A percentile compares a stretch with the other conserved stretches of the same genome.
Conservation (phyloP, 2,888 invertebrate species). For the Coenonympha arcania region DNA sequence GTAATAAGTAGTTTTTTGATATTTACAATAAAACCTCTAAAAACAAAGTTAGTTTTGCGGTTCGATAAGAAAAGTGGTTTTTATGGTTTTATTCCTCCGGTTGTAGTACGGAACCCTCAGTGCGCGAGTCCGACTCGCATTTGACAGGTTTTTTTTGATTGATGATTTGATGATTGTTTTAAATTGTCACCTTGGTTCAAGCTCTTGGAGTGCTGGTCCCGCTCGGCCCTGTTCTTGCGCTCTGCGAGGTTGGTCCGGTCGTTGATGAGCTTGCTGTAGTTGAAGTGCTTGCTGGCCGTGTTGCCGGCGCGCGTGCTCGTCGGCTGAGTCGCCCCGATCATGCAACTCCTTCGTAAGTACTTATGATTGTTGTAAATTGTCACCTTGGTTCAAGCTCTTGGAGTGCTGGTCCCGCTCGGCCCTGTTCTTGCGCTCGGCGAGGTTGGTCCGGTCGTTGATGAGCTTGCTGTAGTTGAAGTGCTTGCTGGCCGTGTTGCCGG, state of each 20-base stretch:
- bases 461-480: slow-evolving; percentile 79
- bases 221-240: slow-evolving; percentile 39
- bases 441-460: too few species aligned
- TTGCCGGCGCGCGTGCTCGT: too few species aligned
- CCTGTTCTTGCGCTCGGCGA: slow-evolving; percentile 34
- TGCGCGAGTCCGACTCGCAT: too few species aligned
- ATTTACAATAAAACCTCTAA: too few species aligned
- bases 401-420: slow-evolving; percentile 50
- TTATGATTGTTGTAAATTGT: background rate
- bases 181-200: slow-evolving; percentile 48
- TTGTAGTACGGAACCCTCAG: too few species aligned
- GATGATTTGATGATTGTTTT: too few species aligned
- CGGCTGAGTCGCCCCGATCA: slow-evolving; percentile 64
- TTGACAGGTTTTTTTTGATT: too few species aligned
- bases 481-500: too few species aligned
- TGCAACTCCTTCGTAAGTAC: slow-evolving; percentile 24
- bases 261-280: slow-evolving; percentile 74
- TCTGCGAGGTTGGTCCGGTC: slow-evolving; percentile 26
- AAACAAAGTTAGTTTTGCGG: too few species aligned
- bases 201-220: slow-evolving; percentile 53
- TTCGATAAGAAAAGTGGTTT: too few species aligned
- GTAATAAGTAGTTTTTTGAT: too few species aligned
- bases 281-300: slow-evolving; percentile 86
- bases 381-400: slow-evolving; percentile 56
- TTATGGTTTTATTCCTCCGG: too few species aligned